Percentiles rank a stretch among this genome's conserved stretches.
phyloP scores from a whole-genome alignment of 2,797 vertebrate genomes.

The Hippopotamyrus pictus region DNA sequence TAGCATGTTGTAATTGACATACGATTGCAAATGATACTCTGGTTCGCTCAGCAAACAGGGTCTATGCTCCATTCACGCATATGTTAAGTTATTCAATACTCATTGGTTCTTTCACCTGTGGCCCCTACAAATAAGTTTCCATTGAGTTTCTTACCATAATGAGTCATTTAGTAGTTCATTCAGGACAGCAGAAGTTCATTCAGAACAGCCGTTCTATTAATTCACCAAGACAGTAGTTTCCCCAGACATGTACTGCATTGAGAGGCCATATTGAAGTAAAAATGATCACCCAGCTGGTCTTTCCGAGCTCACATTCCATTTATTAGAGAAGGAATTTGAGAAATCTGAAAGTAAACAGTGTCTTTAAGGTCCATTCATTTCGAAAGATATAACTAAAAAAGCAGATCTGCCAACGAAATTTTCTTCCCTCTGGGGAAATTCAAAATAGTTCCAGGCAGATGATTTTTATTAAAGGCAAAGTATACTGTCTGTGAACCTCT shows the following conservation, averaged over 20 bases:
- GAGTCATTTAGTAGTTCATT: background rate
- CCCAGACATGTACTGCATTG: background rate
- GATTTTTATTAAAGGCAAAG: background rate
- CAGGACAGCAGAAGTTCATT: background rate
- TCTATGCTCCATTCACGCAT: background rate
- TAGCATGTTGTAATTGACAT: background rate
- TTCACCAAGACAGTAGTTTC: background rate
- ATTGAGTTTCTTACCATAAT: background rate
- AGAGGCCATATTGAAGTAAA: background rate
- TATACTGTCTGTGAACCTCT: background rate
- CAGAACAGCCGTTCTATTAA: background rate
- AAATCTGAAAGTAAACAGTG: background rate
- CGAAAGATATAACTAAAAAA: background rate
- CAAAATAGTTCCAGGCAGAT: background rate
- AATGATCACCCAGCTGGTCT: background rate
- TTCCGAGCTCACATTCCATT: background rate
- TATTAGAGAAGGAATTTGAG: background rate
- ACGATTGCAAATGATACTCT: background rate
- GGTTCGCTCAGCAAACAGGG: background rate
- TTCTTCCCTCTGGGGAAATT: background rate
- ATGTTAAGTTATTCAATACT: background rate
- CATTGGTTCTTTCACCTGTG: background rate
- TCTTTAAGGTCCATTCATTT: background rate
- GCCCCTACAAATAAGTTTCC: background rate
- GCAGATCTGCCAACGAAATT: background rate